phyloP scores from a whole-genome alignment of 2,888 invertebrate species.

The Nesidiocoris tenuis region DNA sequence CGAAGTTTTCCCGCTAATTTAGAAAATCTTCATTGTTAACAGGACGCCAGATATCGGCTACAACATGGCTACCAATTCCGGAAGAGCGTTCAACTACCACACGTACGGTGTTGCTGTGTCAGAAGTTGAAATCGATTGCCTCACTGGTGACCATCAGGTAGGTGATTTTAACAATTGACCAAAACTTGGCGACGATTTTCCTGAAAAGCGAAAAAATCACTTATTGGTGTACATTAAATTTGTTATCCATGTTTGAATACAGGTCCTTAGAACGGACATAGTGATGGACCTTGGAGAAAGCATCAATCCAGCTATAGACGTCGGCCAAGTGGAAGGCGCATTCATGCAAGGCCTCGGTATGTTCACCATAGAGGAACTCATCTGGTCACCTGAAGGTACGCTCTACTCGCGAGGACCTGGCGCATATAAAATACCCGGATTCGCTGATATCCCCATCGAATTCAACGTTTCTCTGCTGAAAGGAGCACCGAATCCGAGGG shows the following conservation, averaged over 20 bases:
- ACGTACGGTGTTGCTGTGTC: slow-evolving; percentile 83
- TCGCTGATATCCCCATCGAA: slow-evolving; percentile 85
- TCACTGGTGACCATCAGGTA: slow-evolving; percentile 88
- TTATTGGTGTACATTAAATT: no score
- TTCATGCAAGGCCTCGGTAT: slow-evolving; percentile 94
- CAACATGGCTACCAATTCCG: slow-evolving; percentile 65
- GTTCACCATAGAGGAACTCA: slow-evolving; percentile 85
- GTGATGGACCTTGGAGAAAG: slow-evolving; percentile 97
- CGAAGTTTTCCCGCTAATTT: no score
- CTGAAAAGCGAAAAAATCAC: no score
- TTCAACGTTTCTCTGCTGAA: slow-evolving; percentile 91
- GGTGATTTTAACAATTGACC: no score
- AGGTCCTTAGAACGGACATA: slow-evolving; percentile 83
- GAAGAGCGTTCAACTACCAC: slow-evolving; percentile 77
- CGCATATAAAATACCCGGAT: slow-evolving; percentile 90
- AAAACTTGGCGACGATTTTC: not conserved
- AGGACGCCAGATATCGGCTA: slow-evolving; percentile 73
- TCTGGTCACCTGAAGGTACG: slow-evolving; percentile 80
- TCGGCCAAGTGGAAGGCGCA: slow-evolving; percentile 94
- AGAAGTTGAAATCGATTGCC: slow-evolving; percentile 89
- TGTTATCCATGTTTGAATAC: no score
- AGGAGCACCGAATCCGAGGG: slow-evolving; percentile 84
- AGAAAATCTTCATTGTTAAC: slow-evolving; percentile 23
- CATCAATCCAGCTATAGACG: slow-evolving; percentile 93
- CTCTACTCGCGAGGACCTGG: slow-evolving; percentile 86